Base-by-base conservation (phyloP, 37 sponge, comb jelly and placozoan genomes). In the Hexactinellida sp. region DNA sequence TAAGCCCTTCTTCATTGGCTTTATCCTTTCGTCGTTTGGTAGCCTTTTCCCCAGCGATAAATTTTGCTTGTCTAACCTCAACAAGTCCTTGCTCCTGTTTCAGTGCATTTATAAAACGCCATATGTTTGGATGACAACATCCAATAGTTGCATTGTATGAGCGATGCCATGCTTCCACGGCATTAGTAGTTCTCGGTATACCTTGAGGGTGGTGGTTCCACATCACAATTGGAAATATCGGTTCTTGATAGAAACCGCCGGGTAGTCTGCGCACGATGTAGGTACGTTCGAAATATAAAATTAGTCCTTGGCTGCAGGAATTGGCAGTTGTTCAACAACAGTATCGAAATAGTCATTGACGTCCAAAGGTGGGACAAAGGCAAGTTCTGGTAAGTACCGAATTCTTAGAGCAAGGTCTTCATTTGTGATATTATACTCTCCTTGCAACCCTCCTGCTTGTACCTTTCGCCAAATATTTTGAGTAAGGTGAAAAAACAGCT, bases 61-160 rank as follows among this genome's bases (percentile, higher is more conserved):
- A 63, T 63, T 63, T 63, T 21, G 76, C 76, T 23, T 63, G 76
- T 63, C 13, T 63, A 21, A 63, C 76, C 13, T 63, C 30, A 23
- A 63, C 76, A 63, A 63, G 76, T 63, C 76, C 76, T 63, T 63
- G 76, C 76, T 63, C 76, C 13, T 23, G 76, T 23, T 32, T 63
- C 76, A 63, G 13, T 63, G 76, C 76, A 63, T 63, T 63, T 7
- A 63, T 63, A n/a, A 63, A 63, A 63, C 76, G 76, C 76, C 76
- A 63, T 21, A 63, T 63, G 76, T 63, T 63, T 7, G 76, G 76
- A n/a, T 63, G 76, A 23, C 13, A 63, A 63, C 76, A 63, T 63
- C 76, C 76, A 23, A 63, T 28, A 23, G 76, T 63, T 21, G 76
- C 76, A 63, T 63, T 63, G 76, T 63, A 63, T 63, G 76, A 63